These are phyloP conservation scores for Caradrina kadenii DNA, from an alignment of 2,888 invertebrate species.

Conservation along the genomic window DNA sequence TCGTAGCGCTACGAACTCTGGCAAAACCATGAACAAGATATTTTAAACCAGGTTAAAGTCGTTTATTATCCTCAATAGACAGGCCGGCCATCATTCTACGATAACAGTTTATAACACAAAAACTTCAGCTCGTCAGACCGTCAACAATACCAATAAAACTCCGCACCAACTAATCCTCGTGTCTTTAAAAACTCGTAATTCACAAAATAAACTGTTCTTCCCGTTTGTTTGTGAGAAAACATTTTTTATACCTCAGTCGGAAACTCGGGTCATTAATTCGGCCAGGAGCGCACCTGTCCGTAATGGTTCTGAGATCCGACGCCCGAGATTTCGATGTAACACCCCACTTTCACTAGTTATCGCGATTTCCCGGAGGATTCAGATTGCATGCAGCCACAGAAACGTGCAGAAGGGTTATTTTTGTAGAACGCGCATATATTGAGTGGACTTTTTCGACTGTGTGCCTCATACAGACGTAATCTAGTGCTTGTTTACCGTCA, in stretches of 20 bases:
- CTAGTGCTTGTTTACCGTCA: no score
- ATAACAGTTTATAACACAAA: slow-evolving; percentile 44
- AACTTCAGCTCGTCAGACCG: slow-evolving; percentile 19
- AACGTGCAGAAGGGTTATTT: slow-evolving; percentile 20
- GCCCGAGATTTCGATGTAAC: slow-evolving; percentile 63
- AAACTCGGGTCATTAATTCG: slow-evolving; percentile 71
- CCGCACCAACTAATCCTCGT: slow-evolving; percentile 51
- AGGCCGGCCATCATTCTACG: slow-evolving; percentile 21
- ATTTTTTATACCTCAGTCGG: slow-evolving; percentile 63
- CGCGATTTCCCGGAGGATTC: slow-evolving; percentile 64
- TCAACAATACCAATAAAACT: slow-evolving; percentile 57
- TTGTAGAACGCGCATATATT: not conserved
- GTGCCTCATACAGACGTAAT: no score
- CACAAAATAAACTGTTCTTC: slow-evolving; percentile 62
- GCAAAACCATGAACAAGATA: not conserved
- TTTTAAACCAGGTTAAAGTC: slow-evolving; percentile 12
- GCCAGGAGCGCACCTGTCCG: slow-evolving; percentile 70
- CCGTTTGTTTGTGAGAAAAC: slow-evolving; percentile 56
- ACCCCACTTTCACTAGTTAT: slow-evolving; percentile 67
- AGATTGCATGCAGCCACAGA: slow-evolving; percentile 45
- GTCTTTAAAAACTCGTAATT: slow-evolving; percentile 63
- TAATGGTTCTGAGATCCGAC: slow-evolving; percentile 66
- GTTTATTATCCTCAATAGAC: slow-evolving; percentile 25
- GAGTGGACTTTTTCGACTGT: not conserved
- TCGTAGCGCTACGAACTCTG: slow-evolving; percentile 27